These are phyloP conservation scores for Megalonaias nervosa DNA, from an alignment of 1,140 invertebrate genomes.

Conservation along the genomic window DNA sequence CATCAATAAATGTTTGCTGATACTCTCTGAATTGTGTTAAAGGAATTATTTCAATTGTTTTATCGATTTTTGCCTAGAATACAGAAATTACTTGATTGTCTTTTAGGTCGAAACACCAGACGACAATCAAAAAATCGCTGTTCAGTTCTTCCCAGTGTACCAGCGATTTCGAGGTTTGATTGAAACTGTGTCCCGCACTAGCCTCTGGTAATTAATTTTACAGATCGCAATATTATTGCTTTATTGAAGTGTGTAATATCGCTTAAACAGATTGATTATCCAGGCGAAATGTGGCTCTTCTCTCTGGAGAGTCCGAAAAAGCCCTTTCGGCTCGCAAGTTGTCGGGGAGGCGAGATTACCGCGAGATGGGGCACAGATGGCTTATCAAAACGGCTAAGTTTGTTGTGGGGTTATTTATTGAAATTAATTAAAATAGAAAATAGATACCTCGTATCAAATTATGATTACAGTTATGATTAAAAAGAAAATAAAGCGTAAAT, in stretches of 20 bases:
- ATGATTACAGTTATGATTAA: constrained; percentile 23
- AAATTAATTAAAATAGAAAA: constrained; percentile 42
- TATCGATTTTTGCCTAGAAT: too few species aligned
- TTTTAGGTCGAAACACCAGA: too few species aligned
- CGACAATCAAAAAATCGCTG: too few species aligned
- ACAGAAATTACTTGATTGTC: too few species aligned
- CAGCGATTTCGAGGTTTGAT: not conserved
- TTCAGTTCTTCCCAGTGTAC: too few species aligned
- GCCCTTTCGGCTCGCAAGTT: constrained; percentile 10
- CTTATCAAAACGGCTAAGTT: constrained; percentile 29
- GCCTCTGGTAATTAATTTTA: constrained; percentile 41
- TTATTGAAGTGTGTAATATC: constrained; percentile 42
- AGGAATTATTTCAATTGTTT: too few species aligned
- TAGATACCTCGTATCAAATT: constrained; percentile 37
- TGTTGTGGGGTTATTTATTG: constrained; percentile 29
- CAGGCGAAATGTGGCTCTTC: constrained; percentile 23
- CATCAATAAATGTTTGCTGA: too few species aligned
- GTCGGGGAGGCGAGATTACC: not conserved
- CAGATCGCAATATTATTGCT: constrained; percentile 42
- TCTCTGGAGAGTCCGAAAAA: constrained; percentile 20
- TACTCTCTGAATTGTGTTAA: too few species aligned
- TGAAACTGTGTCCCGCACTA: constrained; percentile 30
- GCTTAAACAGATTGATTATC: constrained; percentile 40
- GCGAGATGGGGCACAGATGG: constrained; percentile 32
- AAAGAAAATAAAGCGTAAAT: constrained; percentile 40